phyloP scores from a whole-genome alignment of 1,140 invertebrate species.

The Pissodes strobi region DNA sequence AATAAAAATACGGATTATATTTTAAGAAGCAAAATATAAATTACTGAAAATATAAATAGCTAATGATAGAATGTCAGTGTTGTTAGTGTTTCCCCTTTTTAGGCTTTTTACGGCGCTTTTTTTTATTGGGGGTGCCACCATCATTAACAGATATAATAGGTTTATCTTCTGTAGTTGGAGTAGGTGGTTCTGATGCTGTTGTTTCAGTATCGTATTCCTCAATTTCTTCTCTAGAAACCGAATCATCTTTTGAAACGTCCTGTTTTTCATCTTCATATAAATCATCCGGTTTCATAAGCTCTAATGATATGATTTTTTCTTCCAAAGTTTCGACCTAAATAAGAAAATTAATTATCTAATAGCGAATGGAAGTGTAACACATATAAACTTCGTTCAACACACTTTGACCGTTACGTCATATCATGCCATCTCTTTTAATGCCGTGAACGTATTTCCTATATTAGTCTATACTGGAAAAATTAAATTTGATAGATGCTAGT shows the following conservation, averaged over 20 bases:
- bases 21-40: no score
- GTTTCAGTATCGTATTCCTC: slow-evolving; percentile 29
- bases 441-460: no score
- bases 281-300: slow-evolving; percentile 63
- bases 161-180: slow-evolving; percentile 49
- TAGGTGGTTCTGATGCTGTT: slow-evolving; percentile 45
- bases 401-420: no score
- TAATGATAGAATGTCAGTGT: not conserved
- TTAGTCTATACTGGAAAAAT: no score
- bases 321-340: slow-evolving; percentile 81
- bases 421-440: no score
- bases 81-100: slow-evolving; percentile 44
- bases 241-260: slow-evolving; percentile 3
- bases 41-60: not conserved
- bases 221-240: slow-evolving; percentile 4
- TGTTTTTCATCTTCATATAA: not conserved
- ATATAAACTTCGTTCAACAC: no score
- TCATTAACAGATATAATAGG: slow-evolving; percentile 37
- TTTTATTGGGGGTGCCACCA: slow-evolving; percentile 42
- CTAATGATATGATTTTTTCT: slow-evolving; percentile 86
- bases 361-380: no score
- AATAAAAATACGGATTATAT: no score
- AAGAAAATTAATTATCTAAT: no score
- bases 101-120: slow-evolving; percentile 48
- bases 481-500: no score